phyloP scores from a whole-genome alignment of 1,140 invertebrate genomes.

The Anoplolepis gracilipes region DNA sequence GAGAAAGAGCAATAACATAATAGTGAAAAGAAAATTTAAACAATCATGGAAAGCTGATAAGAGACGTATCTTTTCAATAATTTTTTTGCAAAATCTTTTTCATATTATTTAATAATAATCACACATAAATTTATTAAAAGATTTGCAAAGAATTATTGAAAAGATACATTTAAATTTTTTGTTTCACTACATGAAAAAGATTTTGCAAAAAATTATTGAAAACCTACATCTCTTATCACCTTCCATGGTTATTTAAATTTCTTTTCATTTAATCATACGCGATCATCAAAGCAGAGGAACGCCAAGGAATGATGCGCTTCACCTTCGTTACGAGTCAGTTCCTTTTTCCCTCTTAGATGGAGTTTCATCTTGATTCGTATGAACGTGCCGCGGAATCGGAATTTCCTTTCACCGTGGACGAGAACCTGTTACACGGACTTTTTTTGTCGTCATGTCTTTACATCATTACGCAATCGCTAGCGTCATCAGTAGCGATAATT shows the following conservation, averaged over 20 bases:
- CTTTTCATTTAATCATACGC: neutral
- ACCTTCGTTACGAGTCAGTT: slow-evolving; percentile 42
- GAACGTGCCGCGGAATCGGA: slow-evolving; percentile 66
- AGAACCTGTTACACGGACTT: slow-evolving; percentile 66
- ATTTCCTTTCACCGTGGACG: slow-evolving; percentile 73
- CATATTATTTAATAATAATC: no score
- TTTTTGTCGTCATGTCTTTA: slow-evolving; percentile 46
- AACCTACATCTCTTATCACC: neutral
- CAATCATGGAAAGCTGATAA: no score
- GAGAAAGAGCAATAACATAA: neutral
- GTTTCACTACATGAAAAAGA: no score
- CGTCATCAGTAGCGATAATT: slow-evolving; percentile 49
- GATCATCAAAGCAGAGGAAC: neutral
- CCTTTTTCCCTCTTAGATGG: slow-evolving; percentile 55
- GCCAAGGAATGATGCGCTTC: neutral
- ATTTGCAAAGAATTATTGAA: no score
- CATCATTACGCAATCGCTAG: slow-evolving; percentile 43
- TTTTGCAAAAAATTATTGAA: neutral
- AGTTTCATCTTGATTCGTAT: slow-evolving; percentile 60
- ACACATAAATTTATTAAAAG: no score
- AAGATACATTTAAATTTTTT: no score
- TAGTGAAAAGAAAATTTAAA: no score
- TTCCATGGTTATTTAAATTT: no score
- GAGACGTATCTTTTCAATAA: no score
- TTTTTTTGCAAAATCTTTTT: no score